Base-by-base conservation (phyloP, 23 tunicate species). In the Styela plicata region DNA sequence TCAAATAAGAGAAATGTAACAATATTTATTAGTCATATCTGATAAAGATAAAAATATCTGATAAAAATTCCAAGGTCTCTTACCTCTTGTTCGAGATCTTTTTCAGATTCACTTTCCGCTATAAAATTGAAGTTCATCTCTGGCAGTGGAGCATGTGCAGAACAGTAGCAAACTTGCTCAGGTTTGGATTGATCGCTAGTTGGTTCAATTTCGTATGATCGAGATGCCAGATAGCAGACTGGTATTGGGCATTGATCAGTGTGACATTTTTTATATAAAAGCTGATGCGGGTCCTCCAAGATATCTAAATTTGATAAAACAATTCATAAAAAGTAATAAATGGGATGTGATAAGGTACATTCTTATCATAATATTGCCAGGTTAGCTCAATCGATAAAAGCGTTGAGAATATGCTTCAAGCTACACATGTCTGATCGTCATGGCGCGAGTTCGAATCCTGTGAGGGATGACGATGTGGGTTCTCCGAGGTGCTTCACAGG, bases 251-350 rank as follows among this genome's bases (percentile, higher is more conserved):
- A 76, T n/a, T 44, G 28, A 23, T 52, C 37, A 13, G 24, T 76
- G 64, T 27, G 66, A 29, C 81, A 76, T 44, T 76, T 76, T 53
- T 29, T 76, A 29, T 76, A 76, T 17, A 76, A 44, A 21, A 76
- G 64, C 81, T 76, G 81, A n/a, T 76, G 81, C 0, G 81, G 81
- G 30, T 76, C 81, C 44, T 76, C 81, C 66, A 76, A 53, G 19
- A 76, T 76, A 29, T 76, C 81, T 76, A 26, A 20, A 32, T 22
- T 24, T 22, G 20, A 69, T 24, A 0, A 27, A 69, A 69, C 24
- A 22, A 0, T 24, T 22, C n/a, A 69, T 69, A 21, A 69, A 22
- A 21, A 0, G 74, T 21, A 69, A 24, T n/a, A n/a, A n/a, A n/a
- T n/a, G n/a, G 0, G 65, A 62, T 23, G n/a, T n/a, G n/a, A n/a